phyloP scores from a whole-genome alignment of 2,797 vertebrate species.

The Adelosebastes latens region DNA sequence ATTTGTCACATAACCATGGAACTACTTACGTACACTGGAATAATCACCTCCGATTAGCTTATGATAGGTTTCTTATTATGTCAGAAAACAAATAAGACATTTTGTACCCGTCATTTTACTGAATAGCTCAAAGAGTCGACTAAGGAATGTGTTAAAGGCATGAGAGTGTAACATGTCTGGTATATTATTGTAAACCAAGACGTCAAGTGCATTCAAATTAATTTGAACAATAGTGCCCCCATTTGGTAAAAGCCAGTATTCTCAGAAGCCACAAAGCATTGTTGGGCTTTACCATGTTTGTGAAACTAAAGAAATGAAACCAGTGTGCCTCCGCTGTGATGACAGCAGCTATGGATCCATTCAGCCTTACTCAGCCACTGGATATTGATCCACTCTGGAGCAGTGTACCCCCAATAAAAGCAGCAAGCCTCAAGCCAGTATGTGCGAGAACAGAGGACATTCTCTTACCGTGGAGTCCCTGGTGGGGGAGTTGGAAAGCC shows the following conservation, averaged over 20 bases:
- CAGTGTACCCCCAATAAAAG: constrained; percentile 3
- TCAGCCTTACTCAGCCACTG: constrained; percentile 3
- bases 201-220: background rate
- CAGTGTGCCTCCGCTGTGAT: background rate
- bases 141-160: background rate
- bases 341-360: constrained; percentile 4
- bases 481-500: constrained; percentile 65
- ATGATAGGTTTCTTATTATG: background rate
- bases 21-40: background rate
- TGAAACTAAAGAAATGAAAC: constrained; percentile 14
- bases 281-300: background rate
- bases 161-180: background rate
- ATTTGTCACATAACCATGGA: constrained; percentile 12
- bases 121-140: background rate
- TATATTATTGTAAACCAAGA: background rate
- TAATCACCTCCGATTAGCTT: background rate
- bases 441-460: background rate
- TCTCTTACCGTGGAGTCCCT: constrained; percentile 84
- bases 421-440: background rate
- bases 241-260: constrained; percentile 40
- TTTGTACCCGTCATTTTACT: background rate
- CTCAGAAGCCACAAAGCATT: constrained; percentile 6
- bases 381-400: constrained; percentile 11
- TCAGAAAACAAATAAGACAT: background rate
- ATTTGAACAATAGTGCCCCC: constrained; percentile 63